Evolutionary conservation across 2,113 vertebrate genomes (phyloP).

Genomic region (Cyanoderma ruficeps): DNA sequence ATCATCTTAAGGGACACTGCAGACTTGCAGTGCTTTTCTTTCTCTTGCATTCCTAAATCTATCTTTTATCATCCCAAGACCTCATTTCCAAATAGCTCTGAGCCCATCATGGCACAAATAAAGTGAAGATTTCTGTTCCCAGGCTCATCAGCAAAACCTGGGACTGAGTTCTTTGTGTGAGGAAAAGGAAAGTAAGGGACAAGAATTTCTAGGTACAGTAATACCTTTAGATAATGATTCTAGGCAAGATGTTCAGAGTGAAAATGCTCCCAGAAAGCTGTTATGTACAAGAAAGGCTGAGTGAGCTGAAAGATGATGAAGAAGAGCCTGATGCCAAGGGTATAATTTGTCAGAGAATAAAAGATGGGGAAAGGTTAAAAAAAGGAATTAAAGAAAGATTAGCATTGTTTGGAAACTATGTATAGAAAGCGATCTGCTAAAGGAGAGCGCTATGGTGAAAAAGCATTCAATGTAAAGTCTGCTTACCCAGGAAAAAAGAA

Average conservation of each 20-base stretch:
- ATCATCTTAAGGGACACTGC: not conserved
- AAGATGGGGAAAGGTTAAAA: not conserved
- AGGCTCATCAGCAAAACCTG: not conserved
- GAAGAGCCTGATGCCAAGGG: not conserved
- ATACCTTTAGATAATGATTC: not conserved
- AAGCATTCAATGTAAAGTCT: not conserved
- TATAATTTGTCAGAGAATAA: not conserved
- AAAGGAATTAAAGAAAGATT: not conserved
- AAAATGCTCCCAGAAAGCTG: not conserved
- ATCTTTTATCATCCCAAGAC: not conserved
- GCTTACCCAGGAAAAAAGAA: not conserved
- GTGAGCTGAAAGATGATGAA: not conserved
- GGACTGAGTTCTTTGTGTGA: not conserved
- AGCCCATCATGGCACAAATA: not conserved
- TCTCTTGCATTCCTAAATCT: not conserved
- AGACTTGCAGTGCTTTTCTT: not conserved
- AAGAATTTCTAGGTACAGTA: not conserved
- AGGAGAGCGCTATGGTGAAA: not conserved
- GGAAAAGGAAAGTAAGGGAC: not conserved
- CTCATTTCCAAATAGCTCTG: constrained; percentile 1
- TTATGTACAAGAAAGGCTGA: not conserved
- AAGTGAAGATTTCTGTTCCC: not conserved
- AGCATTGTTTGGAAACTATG: not conserved
- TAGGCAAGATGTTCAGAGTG: not conserved
- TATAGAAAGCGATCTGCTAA: not conserved